These are phyloP conservation scores for Macaria liturata DNA, from an alignment of 2,888 invertebrate genomes.

Conservation along the genomic window DNA sequence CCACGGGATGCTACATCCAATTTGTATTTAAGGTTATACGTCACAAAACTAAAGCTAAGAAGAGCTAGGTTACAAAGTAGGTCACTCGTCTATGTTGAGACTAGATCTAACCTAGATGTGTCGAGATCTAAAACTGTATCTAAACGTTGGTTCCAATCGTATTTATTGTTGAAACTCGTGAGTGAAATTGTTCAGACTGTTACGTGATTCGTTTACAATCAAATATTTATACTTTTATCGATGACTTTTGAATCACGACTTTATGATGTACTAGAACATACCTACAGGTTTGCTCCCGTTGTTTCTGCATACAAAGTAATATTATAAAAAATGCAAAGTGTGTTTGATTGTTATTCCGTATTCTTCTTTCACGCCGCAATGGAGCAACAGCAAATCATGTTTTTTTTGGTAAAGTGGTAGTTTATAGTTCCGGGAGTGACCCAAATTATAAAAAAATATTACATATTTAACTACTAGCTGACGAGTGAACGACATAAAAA, in stretches of 20 bases:
- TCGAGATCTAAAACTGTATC: conserved; percentile 5
- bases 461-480: neutral
- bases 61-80: conserved; percentile 5
- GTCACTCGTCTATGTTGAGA: conserved; percentile 10
- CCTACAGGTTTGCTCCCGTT: neutral
- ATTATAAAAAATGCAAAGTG: neutral
- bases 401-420: no score
- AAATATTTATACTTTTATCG: neutral
- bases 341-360: no score
- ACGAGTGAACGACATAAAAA: no score
- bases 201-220: neutral
- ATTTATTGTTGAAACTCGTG: neutral
- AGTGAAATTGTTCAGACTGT: neutral
- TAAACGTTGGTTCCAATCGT: neutral
- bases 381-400: no score
- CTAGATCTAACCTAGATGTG: conserved; percentile 2
- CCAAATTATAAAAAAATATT: neutral
- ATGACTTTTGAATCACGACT: no score
- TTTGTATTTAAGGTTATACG: neutral
- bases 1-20: no score
- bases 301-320: neutral
- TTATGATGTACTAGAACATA: neutral
- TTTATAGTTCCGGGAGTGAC: neutral
- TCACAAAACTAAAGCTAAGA: conserved; percentile 9
- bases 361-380: no score